Base-by-base conservation (phyloP, 2,888 invertebrate species). In the Diachrysia chrysitis region DNA sequence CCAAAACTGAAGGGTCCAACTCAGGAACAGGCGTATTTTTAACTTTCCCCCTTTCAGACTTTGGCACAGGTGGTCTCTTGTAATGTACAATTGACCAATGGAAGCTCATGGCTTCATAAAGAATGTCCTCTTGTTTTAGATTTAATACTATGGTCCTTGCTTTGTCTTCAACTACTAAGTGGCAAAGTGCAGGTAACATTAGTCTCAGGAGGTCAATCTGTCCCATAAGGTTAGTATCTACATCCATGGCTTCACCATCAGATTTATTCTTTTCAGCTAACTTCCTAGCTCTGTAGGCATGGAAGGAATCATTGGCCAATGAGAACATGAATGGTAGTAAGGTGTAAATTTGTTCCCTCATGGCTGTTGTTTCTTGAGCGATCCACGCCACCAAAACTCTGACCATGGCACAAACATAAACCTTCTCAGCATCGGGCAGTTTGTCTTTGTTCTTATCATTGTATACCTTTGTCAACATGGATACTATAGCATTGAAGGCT, bases 31-130 rank as follows among this genome's bases (percentile, higher is more conserved):
- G 98, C 85, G 97, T 97, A 75, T 96, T 97, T 88, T 96, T 96
- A 0, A 96, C 97, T 91, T 98, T 97, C 56, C 97, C 92, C 69
- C 98, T 96, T 87, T 98, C 98, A 37, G 98, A 97, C 87, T 97
- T 96, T 25, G 98, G 98, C 32, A 98, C 96, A 1, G 96, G 97
- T 16, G 98, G 98, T 82, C 97, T 97, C 87, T 97, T 98, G 86
- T 98, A 98, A 89, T 98, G 97, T 0, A 98, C 98, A 86, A 98
- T 98, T 10, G 97, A 97, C 97, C 98, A 98, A 86, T 98, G 98
- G 89, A 97, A 97, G 76, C 97, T 97, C 83, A 98, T 93, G 64
- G 97, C 96, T 89, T 98, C 98, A 86, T 97, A 96, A 2, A 98
- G 92, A 29, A 98, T 96, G 89, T 98, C 97, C 85, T 98, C 98